Percentiles rank a stretch among this genome's conserved stretches.
Evolutionary conservation across 1,140 invertebrate genomes (phyloP).

Genomic region (Drosophila arizonae): DNA sequence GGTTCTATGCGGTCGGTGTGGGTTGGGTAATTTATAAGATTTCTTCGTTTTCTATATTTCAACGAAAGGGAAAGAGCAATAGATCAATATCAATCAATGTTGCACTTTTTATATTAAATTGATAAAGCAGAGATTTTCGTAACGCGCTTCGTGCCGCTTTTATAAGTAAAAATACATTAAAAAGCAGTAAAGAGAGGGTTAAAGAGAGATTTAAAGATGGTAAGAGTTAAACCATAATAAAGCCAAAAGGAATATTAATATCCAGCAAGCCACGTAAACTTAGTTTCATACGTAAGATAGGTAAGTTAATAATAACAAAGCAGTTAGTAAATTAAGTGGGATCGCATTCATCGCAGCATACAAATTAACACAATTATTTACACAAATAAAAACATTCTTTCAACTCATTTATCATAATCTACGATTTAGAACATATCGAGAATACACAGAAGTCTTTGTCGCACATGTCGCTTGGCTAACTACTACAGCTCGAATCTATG

Average conservation of each 20-base stretch:
- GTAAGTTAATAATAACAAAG: conserved; percentile 41
- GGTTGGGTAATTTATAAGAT: conserved; percentile 62
- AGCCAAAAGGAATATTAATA: conserved; percentile 32
- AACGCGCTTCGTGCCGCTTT: conserved; percentile 56
- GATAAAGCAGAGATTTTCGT: not conserved
- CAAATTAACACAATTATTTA: conserved; percentile 62
- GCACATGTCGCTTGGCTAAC: conserved; percentile 16
- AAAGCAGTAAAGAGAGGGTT: conserved; percentile 32
- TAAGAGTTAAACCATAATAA: conserved; percentile 12
- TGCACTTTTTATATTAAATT: conserved; percentile 31
- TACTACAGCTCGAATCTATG: conserved; percentile 19
- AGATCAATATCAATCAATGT: conserved; percentile 68
- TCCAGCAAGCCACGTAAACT: conserved; percentile 60
- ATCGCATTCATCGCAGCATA: conserved; percentile 34
- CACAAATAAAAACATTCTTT: conserved; percentile 58
- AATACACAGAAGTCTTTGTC: conserved; percentile 48
- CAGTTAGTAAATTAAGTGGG: conserved; percentile 26
- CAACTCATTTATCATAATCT: conserved; percentile 56
- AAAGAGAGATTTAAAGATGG: conserved; percentile 15
- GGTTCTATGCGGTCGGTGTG: conserved; percentile 62
- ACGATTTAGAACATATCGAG: conserved; percentile 50
- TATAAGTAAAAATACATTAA: conserved; percentile 49
- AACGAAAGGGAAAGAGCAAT: conserved; percentile 73
- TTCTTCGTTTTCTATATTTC: conserved; percentile 65
- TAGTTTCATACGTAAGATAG: conserved; percentile 19